Evolutionary conservation across 1,140 invertebrate species (phyloP).

Genomic region (Rhizoglyphus robini): DNA sequence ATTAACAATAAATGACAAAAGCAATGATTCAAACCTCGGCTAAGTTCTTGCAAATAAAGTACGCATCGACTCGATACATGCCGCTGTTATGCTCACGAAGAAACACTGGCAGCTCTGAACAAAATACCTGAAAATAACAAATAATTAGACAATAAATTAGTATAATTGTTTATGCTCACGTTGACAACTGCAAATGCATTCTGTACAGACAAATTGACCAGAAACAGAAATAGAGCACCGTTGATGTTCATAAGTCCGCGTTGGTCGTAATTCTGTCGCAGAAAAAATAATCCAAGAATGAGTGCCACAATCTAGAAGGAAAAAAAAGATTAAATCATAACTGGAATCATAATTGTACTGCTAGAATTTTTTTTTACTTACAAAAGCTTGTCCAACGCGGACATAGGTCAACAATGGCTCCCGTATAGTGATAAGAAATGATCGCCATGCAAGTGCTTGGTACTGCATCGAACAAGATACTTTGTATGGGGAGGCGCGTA

Average conservation of each 20-base stretch:
- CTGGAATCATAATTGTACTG: not conserved
- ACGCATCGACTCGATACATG: constrained; percentile 80
- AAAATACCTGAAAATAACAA: constrained; percentile 61
- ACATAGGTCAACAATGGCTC: constrained; percentile 55
- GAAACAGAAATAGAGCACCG: constrained; percentile 79
- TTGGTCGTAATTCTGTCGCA: constrained; percentile 61
- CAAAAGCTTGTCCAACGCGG: constrained; percentile 55
- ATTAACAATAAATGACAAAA: constrained; percentile 25
- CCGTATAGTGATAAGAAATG: constrained; percentile 49
- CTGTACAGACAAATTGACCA: constrained; percentile 85
- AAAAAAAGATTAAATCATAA: constrained; percentile 21
- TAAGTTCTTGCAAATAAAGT: constrained; percentile 73
- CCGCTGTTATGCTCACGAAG: constrained; percentile 76
- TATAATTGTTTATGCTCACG: constrained; percentile 44
- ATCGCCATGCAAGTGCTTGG: constrained; percentile 45
- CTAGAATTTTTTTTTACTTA: not conserved
- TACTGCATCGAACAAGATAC: not conserved
- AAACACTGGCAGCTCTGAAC: constrained; percentile 77
- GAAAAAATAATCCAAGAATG: constrained; percentile 75
- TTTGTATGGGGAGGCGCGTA: not conserved
- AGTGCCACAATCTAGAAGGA: constrained; percentile 53
- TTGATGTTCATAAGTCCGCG: constrained; percentile 89
- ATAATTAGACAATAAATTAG: constrained; percentile 10
- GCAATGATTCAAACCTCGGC: constrained; percentile 48
- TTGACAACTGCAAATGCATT: constrained; percentile 77